Evolutionary conservation across 2,888 invertebrate species (phyloP).

Genomic region (Pyrrhia umbra): DNA sequence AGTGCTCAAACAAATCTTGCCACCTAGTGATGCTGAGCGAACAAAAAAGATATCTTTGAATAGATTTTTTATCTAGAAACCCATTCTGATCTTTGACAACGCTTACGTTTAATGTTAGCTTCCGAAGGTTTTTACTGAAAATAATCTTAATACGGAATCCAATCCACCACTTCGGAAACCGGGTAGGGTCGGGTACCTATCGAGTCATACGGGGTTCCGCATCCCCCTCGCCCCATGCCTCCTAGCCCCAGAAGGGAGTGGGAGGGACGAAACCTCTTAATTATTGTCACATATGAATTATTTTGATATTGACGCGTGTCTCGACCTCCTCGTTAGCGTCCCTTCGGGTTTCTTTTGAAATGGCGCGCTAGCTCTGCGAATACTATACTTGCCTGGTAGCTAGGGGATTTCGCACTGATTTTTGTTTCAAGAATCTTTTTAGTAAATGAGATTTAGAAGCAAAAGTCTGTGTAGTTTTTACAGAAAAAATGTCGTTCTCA

Average conservation of each 20-base stretch:
- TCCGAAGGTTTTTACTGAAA: conserved; percentile 50
- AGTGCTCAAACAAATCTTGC: background rate
- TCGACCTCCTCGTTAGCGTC: conserved; percentile 67
- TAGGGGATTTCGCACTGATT: conserved; percentile 33
- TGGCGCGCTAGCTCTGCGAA: conserved; percentile 42
- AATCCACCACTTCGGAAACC: conserved; percentile 62
- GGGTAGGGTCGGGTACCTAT: conserved; percentile 67
- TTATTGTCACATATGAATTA: conserved; percentile 89
- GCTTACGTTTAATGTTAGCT: conserved; percentile 23
- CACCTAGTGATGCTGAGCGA: background rate
- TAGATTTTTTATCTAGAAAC: background rate
- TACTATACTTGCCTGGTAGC: conserved; percentile 54
- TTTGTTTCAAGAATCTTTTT: conserved; percentile 39
- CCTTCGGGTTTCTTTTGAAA: conserved; percentile 67
- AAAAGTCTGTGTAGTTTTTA: conserved; percentile 11
- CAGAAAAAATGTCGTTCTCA: background rate
- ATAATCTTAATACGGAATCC: conserved; percentile 67
- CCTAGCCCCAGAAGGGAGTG: conserved; percentile 69
- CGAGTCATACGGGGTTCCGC: conserved; percentile 71
- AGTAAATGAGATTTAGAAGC: conserved; percentile 21
- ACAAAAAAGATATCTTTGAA: background rate
- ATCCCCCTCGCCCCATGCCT: conserved; percentile 64
- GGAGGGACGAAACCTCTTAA: conserved; percentile 76
- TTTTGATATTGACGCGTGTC: conserved; percentile 84
- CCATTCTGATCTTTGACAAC: conserved; percentile 16